These are phyloP conservation scores for Lepeophtheirus salmonis DNA, from an alignment of 1,140 invertebrate species.

Conservation along the genomic window DNA sequence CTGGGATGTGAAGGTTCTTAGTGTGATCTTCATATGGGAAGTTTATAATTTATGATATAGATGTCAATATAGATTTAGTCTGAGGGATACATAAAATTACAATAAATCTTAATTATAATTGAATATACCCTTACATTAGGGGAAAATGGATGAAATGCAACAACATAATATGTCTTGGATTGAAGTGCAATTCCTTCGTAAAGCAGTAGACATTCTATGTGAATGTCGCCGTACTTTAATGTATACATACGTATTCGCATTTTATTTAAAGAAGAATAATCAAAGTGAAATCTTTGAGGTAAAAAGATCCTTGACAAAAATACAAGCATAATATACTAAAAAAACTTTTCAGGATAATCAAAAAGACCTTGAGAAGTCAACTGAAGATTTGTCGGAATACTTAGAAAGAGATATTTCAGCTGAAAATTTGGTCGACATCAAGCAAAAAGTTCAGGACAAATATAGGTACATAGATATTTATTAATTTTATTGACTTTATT, in stretches of 20 bases:
- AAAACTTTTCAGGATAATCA: constrained; percentile 84
- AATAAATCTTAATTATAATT: too few relatives aligned
- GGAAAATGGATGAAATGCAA: constrained; percentile 99
- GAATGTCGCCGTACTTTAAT: constrained; percentile 92
- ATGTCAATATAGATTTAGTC: too few relatives aligned
- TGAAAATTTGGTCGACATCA: constrained; percentile 91
- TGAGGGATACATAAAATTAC: too few relatives aligned
- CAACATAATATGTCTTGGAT: constrained; percentile 99
- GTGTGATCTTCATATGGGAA: too few relatives aligned
- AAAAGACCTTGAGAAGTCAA: constrained; percentile 87
- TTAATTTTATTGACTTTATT: too few relatives aligned
- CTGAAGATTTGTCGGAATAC: constrained; percentile 90
- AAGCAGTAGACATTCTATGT: constrained; percentile 92
- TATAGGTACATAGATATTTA: constrained; percentile 50
- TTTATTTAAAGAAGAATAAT: constrained; percentile 92
- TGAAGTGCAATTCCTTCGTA: constrained; percentile 93
- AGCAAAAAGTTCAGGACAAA: constrained; percentile 98
- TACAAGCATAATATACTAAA: too few relatives aligned
- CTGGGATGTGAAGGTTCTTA: too few relatives aligned
- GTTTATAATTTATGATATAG: too few relatives aligned
- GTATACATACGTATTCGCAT: constrained; percentile 99
- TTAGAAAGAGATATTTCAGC: constrained; percentile 92
- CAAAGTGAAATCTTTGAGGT: constrained; percentile 94
- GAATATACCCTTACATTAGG: too few relatives aligned
- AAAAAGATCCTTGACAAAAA: too few relatives aligned